A percentile compares a stretch with the other conserved stretches of the same genome.
Conservation (phyloP, 2,113 vertebrate species). For the Balaeniceps rex region DNA sequence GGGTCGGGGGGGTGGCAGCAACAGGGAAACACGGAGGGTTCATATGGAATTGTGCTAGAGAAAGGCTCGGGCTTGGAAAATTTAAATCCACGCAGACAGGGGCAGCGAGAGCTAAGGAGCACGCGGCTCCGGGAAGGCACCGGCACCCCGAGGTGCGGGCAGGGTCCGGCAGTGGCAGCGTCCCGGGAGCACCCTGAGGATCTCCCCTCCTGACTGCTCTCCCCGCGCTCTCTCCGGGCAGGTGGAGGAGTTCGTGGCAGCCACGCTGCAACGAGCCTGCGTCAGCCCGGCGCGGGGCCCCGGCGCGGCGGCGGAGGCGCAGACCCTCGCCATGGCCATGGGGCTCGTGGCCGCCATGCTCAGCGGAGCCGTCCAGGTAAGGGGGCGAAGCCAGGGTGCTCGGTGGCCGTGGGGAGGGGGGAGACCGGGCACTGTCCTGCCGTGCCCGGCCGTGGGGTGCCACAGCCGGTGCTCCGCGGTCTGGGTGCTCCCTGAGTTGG, state of each 20-base stretch:
- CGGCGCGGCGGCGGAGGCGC: conserved; percentile 72
- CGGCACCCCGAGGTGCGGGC: background rate
- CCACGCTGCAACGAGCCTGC: conserved; percentile 83
- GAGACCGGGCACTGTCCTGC: fast-evolving
- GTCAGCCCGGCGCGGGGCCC: conserved; percentile 48
- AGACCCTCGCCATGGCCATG: conserved; percentile 92
- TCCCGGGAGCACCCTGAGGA: background rate
- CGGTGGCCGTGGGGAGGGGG: fast-evolving
- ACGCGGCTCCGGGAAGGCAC: fast-evolving
- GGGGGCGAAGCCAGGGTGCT: background rate
- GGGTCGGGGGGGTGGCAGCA: fast-evolving
- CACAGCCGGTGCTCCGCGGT: fast-evolving
- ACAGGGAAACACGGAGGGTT: background rate
- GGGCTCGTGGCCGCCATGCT: conserved; percentile 88
- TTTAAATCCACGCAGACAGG: fast-evolving
- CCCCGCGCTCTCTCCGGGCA: conserved; percentile 5
- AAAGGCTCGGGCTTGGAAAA: background rate
- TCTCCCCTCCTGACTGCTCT: background rate
- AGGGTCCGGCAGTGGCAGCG: background rate
- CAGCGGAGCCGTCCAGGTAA: conserved; percentile 84
- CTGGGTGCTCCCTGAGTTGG: background rate
- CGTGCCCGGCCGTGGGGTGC: fast-evolving
- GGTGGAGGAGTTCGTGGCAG: conserved; percentile 86
- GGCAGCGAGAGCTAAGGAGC: fast-evolving
- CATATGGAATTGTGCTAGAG: fast-evolving